Conservation (phyloP, 2,797 vertebrate genomes). For the Synaphobranchus kaupii region DNA sequence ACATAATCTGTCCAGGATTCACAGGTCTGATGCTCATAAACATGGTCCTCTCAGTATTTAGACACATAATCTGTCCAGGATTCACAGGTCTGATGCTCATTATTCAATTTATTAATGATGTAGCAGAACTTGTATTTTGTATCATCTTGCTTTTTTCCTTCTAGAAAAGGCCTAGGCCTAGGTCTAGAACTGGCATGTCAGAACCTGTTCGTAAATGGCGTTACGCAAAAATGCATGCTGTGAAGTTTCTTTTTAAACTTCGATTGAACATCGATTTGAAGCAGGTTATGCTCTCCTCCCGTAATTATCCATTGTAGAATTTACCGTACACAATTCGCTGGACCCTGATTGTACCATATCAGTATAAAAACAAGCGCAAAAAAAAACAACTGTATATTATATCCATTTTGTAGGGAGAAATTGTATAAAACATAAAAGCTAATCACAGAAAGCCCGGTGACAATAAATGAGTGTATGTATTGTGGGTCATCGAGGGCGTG, state of each 20-base stretch:
- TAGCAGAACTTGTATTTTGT: not conserved
- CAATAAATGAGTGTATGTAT: not conserved
- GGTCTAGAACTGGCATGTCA: not conserved
- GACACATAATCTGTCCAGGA: not conserved
- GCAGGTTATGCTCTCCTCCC: not conserved
- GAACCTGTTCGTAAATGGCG: not conserved
- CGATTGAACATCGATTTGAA: not conserved
- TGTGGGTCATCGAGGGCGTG: not conserved
- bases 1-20: too few relatives aligned
- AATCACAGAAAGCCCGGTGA: not conserved
- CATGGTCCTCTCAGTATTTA: too few relatives aligned
- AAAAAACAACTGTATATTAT: too few relatives aligned
- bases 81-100: not conserved
- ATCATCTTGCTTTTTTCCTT: not conserved
- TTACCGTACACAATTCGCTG: too few relatives aligned
- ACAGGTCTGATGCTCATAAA: too few relatives aligned
- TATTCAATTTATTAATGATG: not conserved
- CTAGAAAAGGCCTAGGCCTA: not conserved
- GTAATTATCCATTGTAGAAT: not conserved
- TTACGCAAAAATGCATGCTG: too few relatives aligned
- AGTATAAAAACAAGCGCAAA: too few relatives aligned
- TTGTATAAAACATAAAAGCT: too few relatives aligned
- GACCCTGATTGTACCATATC: too few relatives aligned
- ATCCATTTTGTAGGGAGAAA: too few relatives aligned
- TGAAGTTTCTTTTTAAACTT: not conserved